Evolutionary conservation across 2,113 vertebrate species (phyloP).

Genomic region (Tretioscincus oriximinensis): DNA sequence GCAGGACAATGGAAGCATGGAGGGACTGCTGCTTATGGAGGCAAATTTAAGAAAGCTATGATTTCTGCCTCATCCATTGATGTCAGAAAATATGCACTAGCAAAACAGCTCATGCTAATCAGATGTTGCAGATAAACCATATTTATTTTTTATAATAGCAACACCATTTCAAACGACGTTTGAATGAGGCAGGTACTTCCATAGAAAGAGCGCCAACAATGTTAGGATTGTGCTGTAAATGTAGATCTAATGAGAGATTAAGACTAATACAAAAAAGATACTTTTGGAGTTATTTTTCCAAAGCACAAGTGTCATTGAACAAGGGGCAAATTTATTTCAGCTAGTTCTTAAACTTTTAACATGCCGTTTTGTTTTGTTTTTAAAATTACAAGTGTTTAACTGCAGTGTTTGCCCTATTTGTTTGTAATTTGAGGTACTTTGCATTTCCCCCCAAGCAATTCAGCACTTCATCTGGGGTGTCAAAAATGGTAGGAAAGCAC

Average conservation of each 20-base stretch:
- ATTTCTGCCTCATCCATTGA: too few relatives aligned
- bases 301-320: constrained; percentile 23
- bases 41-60: too few relatives aligned
- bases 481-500: constrained; percentile 6
- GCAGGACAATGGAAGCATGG: too few relatives aligned
- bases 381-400: neutral
- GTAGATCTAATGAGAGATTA: neutral
- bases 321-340: constrained; percentile 1
- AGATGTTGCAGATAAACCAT: too few relatives aligned
- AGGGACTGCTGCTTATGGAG: too few relatives aligned
- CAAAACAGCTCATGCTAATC: too few relatives aligned
- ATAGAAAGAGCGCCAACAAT: too few relatives aligned
- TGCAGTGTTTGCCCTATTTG: neutral
- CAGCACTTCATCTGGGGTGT: neutral
- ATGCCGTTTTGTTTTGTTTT: neutral
- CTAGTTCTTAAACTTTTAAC: neutral
- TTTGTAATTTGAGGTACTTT: neutral
- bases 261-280: constrained; percentile 9
- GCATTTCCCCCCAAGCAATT: constrained; percentile 6
- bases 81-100: too few relatives aligned
- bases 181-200: too few relatives aligned
- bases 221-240: neutral
- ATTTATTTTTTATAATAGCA: too few relatives aligned
- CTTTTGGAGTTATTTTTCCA: constrained; percentile 11
- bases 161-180: too few relatives aligned